Base-by-base conservation (phyloP, 2,797 vertebrate genomes). In the Champsocephalus gunnari region DNA sequence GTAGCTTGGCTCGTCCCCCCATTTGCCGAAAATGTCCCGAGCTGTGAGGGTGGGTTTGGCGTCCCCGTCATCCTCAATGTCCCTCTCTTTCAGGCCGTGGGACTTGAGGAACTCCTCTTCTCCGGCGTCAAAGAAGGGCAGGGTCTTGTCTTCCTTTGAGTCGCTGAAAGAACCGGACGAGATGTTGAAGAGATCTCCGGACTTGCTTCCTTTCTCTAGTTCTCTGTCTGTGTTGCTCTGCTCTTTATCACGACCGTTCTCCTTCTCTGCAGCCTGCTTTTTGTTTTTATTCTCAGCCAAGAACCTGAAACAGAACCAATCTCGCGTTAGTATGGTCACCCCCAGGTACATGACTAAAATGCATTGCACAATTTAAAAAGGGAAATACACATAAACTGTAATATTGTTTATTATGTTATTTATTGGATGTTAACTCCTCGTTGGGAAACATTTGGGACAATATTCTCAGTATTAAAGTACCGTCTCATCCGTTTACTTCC, bases 51-150 rank as follows among this genome's bases (percentile, higher is more conserved):
- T 66, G 0, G 94, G 87, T 86, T 97, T 95, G 71, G 92, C 88
- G 12, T 95, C 94, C 0, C 94, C 94, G 3, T 96, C 96, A 28
- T 97, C 97, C 11, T 96, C 97, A 0, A 92, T 88, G 71, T 96
- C 96, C 43, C 95, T 92, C 16, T 97, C 96, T 73, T 95, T 95
- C 80, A 97, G 94, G 47, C 93, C 93, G 49, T 96, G 96, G 19
- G 95, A 94, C 77, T 96, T 96, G 71, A 97, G 96, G 84, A 97
- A 98, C 90, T 96, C 96, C n/a, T 98, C 97, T 57, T 98, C 97
- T 1, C 89, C 92, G 0, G 95, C 96, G 7, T 97, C 96, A 79
- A 95, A 92, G 91, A 97, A 97, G 12, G 96, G 96, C 78, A 95
- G 32, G 5, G 90, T 85, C 77, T 97, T 97, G 59, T 98, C 97